These are phyloP conservation scores for Beris chalybata DNA, from an alignment of 2,888 invertebrate species.

Conservation along the genomic window DNA sequence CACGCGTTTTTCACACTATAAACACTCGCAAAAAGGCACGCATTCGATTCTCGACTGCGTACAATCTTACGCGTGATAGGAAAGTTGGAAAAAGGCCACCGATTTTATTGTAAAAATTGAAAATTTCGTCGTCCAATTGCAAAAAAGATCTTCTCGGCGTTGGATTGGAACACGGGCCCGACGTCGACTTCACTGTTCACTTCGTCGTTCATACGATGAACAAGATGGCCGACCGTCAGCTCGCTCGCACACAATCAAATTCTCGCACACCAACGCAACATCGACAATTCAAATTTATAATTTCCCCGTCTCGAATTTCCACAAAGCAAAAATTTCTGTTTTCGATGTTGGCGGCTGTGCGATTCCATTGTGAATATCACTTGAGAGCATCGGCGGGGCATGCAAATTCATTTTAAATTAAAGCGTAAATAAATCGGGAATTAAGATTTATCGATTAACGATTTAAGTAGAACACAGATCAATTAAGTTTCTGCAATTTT, in stretches of 20 bases:
- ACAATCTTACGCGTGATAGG: background rate
- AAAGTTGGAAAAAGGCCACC: conserved; percentile 22
- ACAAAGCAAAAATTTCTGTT: background rate
- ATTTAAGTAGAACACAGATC: too few relatives aligned
- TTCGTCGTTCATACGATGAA: background rate
- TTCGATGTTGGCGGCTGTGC: background rate
- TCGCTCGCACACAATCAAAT: conserved; percentile 6
- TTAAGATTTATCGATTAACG: too few relatives aligned
- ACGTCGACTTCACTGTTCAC: background rate
- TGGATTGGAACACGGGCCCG: background rate
- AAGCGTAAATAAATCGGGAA: too few relatives aligned
- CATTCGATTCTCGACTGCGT: background rate
- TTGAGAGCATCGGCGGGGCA: too few relatives aligned
- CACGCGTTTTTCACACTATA: conserved; percentile 16
- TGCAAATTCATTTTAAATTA: too few relatives aligned
- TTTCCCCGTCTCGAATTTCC: conserved; percentile 21
- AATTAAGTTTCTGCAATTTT: too few relatives aligned
- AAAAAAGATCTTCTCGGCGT: background rate
- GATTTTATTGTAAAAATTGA: conserved; percentile 1
- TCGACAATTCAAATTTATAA: background rate
- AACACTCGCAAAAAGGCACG: background rate
- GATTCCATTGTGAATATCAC: too few relatives aligned
- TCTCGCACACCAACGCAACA: conserved; percentile 12
- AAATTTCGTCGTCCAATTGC: background rate
- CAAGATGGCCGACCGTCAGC: conserved; percentile 7